These are phyloP conservation scores for Seriola aureovittata DNA, from an alignment of 2,113 vertebrate genomes.

Conservation along the genomic window DNA sequence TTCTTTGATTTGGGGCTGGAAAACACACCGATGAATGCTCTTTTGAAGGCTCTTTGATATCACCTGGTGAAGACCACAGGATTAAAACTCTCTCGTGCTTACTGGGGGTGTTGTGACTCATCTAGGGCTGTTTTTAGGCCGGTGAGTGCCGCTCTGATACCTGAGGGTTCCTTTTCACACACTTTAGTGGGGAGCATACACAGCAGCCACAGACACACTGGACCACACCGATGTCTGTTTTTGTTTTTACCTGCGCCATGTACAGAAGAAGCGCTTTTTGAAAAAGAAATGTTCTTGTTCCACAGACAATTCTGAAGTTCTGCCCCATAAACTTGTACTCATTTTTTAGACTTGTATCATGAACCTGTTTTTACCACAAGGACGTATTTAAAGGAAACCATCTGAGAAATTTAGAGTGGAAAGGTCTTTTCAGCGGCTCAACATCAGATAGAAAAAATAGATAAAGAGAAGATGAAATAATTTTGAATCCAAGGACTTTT, in stretches of 20 bases:
- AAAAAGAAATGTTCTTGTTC: not conserved
- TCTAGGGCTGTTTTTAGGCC: constrained; percentile 32
- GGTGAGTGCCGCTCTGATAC: constrained; percentile 35
- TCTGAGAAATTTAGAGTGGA: not conserved
- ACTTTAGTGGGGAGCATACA: constrained; percentile 6
- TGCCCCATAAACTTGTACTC: not conserved
- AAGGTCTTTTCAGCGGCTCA: not conserved
- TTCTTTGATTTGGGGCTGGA: constrained; percentile 47
- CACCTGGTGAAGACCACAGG: constrained; percentile 36
- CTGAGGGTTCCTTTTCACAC: constrained; percentile 36
- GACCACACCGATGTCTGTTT: not conserved
- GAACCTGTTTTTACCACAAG: no score
- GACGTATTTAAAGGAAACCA: not conserved
- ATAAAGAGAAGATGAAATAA: no score
- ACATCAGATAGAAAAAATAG: not conserved
- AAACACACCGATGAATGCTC: constrained; percentile 52
- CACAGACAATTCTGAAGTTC: not conserved
- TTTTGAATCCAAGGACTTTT: not conserved
- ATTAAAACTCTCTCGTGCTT: constrained; percentile 39
- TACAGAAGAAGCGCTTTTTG: not conserved
- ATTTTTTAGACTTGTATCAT: not conserved
- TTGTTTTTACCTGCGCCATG: not conserved
- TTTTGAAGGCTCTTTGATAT: constrained; percentile 60
- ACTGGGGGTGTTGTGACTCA: constrained; percentile 54
- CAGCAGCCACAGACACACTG: not conserved